A percentile compares a stretch with the other conserved stretches of the same genome.
Evolutionary conservation across 2,888 invertebrate species (phyloP).

Genomic region (Ferdinandea cuprea): DNA sequence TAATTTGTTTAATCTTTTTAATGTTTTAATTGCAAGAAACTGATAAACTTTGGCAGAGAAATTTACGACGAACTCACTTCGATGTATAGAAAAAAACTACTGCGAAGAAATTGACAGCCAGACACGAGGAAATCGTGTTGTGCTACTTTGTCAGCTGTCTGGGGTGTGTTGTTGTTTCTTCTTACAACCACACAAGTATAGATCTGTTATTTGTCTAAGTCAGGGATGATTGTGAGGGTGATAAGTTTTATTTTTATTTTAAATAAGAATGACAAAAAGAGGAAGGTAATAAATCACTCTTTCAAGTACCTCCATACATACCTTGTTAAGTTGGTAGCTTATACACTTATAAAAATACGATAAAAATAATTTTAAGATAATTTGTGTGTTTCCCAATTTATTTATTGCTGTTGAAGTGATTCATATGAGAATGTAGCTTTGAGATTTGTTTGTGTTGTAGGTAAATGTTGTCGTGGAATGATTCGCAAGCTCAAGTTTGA

Average conservation of each 20-base stretch:
- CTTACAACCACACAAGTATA: neutral
- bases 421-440: no score
- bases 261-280: neutral
- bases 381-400: no score
- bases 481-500: no score
- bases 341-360: no score
- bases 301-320: neutral
- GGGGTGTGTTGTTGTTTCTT: conserved; percentile 29
- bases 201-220: neutral
- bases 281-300: neutral
- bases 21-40: conserved; percentile 9
- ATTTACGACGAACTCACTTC: neutral
- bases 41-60: neutral
- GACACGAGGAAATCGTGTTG: conserved; percentile 17
- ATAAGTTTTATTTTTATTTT: neutral
- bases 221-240: conserved; percentile 3
- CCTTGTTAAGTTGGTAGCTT: no score
- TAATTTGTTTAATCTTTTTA: neutral
- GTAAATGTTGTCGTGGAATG: no score
- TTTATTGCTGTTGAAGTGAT: no score
- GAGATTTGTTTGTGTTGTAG: no score
- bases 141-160: conserved; percentile 27
- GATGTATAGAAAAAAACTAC: conserved; percentile 29
- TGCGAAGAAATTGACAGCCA: conserved; percentile 53
- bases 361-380: no score